phyloP scores from a whole-genome alignment of 2,888 invertebrate species.

The Mystacides longicornis region DNA sequence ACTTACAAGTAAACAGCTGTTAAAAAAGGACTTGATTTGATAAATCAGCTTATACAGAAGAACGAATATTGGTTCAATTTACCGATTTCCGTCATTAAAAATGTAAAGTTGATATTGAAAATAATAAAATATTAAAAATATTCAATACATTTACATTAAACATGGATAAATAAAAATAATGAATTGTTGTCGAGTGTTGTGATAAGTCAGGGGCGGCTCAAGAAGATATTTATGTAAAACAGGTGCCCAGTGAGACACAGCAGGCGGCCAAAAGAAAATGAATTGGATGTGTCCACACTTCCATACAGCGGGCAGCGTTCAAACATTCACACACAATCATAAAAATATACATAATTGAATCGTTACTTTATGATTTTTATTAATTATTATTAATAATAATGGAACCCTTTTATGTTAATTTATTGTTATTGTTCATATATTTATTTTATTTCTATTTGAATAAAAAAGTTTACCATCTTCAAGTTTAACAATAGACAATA shows the following conservation, averaged over 20 bases:
- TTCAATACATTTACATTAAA: no score
- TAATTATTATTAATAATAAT: slow-evolving; percentile 14
- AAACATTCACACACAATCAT: no score
- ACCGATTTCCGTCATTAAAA: no score
- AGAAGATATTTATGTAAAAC: slow-evolving; percentile 18
- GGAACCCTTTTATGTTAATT: neutral
- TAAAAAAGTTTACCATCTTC: no score
- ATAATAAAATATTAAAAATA: neutral
- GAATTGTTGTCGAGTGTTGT: neutral
- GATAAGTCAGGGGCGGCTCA: neutral
- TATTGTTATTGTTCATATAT: neutral
- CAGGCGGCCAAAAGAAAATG: slow-evolving; percentile 21
- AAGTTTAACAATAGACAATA: no score
- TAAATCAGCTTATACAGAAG: no score
- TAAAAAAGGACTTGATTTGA: no score
- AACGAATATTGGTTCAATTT: no score
- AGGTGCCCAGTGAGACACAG: slow-evolving; percentile 19
- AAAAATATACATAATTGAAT: slow-evolving; percentile 22
- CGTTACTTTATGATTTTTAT: slow-evolving; percentile 17
- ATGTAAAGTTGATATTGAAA: no score
- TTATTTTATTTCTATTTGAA: neutral
- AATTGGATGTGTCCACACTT: slow-evolving; percentile 17
- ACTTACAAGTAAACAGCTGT: no score
- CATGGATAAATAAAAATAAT: neutral
- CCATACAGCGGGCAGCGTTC: slow-evolving; percentile 10